Evolutionary conservation across 2,888 invertebrate species (phyloP).

Genomic region (Agrotis clavis): DNA sequence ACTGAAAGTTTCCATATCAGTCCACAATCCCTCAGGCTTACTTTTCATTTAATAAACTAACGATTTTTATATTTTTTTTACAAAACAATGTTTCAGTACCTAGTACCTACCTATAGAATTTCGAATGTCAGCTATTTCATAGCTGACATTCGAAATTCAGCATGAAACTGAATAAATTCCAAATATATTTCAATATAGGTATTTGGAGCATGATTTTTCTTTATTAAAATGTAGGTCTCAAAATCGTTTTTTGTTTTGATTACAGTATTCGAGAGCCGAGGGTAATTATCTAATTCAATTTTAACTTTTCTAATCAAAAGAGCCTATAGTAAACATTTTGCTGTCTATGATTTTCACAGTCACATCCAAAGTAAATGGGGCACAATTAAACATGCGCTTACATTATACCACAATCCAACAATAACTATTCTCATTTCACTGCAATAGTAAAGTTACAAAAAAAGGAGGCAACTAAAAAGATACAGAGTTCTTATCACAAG

Average conservation of each 20-base stretch:
- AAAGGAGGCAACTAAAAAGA: not conserved
- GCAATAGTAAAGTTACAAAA: not conserved
- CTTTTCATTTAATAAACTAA: conserved; percentile 10
- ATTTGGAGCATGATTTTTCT: not conserved
- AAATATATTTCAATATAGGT: not conserved
- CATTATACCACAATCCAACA: not conserved
- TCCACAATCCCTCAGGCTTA: not conserved
- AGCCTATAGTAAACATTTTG: too few relatives aligned
- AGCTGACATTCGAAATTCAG: too few relatives aligned
- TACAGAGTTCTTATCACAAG: too few relatives aligned
- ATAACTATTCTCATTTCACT: not conserved
- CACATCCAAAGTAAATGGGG: not conserved
- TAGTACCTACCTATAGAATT: too few relatives aligned
- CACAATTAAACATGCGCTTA: not conserved
- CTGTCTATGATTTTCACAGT: not conserved
- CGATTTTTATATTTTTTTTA: not conserved
- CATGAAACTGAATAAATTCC: not conserved
- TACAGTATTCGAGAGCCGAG: not conserved
- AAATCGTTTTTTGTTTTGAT: not conserved
- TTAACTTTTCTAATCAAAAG: not conserved
- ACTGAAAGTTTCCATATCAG: conserved; percentile 9
- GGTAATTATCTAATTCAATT: not conserved
- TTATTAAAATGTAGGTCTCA: not conserved
- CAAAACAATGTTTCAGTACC: conserved; percentile 10
- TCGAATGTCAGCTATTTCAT: not conserved